phyloP scores from a whole-genome alignment of 2,797 vertebrate genomes.

The Phrynocephalus guinanensis region DNA sequence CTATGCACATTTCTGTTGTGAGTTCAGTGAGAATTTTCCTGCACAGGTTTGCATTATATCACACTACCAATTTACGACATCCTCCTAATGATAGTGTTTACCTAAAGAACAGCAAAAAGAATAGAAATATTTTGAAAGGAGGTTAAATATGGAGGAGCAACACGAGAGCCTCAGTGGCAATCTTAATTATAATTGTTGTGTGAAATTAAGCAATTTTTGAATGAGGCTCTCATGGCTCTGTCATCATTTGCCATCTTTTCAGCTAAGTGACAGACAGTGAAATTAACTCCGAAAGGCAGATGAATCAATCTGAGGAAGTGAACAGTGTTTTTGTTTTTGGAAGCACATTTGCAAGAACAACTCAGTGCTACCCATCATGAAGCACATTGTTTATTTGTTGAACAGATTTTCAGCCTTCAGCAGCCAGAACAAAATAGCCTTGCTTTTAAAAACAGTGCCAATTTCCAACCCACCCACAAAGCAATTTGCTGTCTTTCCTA shows the following conservation, averaged over 20 bases:
- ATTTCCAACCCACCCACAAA: conserved; percentile 17
- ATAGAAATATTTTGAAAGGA: not conserved
- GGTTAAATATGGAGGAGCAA: conserved; percentile 12
- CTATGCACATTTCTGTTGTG: not conserved
- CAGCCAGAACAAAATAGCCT: not conserved
- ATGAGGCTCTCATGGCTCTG: conserved; percentile 7
- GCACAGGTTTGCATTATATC: not conserved
- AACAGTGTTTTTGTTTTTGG: conserved; percentile 13
- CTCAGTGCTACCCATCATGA: conserved; percentile 23
- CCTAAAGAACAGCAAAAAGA: not conserved
- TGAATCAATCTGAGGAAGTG: conserved; percentile 24
- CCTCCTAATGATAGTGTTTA: not conserved
- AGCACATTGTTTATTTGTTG: conserved; percentile 30
- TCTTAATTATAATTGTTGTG: conserved; percentile 40
- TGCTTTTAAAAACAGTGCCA: conserved; percentile 46
- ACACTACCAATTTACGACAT: not conserved
- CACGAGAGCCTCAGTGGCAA: not conserved
- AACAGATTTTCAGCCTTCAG: conserved; percentile 40
- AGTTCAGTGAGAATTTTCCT: not conserved
- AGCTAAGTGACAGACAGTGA: not conserved
- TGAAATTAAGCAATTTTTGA: conserved; percentile 44
- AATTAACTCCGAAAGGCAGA: conserved; percentile 21
- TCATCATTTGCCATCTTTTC: conserved; percentile 24
- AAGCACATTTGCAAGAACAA: conserved; percentile 30
- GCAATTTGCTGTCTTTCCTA: conserved; percentile 1